Conservation (phyloP, 2,888 invertebrate genomes). For the Meliscaeva auricollis region DNA sequence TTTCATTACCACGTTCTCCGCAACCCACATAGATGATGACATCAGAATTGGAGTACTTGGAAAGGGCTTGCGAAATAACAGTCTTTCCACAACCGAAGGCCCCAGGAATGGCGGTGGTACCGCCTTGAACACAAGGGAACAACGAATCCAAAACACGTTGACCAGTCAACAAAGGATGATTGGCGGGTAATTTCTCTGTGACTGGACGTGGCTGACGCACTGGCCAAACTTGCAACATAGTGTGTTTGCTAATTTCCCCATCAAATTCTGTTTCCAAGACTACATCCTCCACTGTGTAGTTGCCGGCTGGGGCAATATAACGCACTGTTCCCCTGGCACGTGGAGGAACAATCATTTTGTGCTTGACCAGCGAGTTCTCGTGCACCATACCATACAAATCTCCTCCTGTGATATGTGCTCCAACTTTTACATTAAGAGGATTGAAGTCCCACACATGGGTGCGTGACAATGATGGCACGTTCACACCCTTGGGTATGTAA, state of each 20-base stretch:
- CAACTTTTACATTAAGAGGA: slow-evolving; percentile 92
- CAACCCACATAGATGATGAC: slow-evolving; percentile 99
- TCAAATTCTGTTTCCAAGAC: slow-evolving; percentile 99
- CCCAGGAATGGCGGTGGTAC: slow-evolving; percentile 99
- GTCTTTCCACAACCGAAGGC: slow-evolving; percentile 99
- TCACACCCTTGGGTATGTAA: slow-evolving; percentile 99
- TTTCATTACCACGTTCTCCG: slow-evolving; percentile 99
- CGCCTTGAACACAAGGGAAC: slow-evolving; percentile 99
- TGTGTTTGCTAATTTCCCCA: slow-evolving; percentile 94
- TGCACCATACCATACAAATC: slow-evolving; percentile 97
- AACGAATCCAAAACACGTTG: slow-evolving; percentile 98
- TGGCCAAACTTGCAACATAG: slow-evolving; percentile 99
- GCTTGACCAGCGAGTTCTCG: slow-evolving; percentile 98
- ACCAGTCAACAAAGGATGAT: slow-evolving; percentile 98
- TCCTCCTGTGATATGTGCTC: slow-evolving; percentile 98
- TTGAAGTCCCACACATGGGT: slow-evolving; percentile 95
- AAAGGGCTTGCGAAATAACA: slow-evolving; percentile 91
- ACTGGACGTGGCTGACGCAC: slow-evolving; percentile 98
- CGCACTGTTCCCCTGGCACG: slow-evolving; percentile 97
- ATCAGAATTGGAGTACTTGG: slow-evolving; percentile 99
- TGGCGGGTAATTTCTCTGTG: slow-evolving; percentile 98
- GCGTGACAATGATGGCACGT: slow-evolving; percentile 94
- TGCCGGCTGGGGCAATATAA: slow-evolving; percentile 96
- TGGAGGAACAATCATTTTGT: slow-evolving; percentile 98
- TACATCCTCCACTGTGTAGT: slow-evolving; percentile 96